Base-by-base conservation (phyloP, 2,888 invertebrate species). In the Cryptosula pallasiana region DNA sequence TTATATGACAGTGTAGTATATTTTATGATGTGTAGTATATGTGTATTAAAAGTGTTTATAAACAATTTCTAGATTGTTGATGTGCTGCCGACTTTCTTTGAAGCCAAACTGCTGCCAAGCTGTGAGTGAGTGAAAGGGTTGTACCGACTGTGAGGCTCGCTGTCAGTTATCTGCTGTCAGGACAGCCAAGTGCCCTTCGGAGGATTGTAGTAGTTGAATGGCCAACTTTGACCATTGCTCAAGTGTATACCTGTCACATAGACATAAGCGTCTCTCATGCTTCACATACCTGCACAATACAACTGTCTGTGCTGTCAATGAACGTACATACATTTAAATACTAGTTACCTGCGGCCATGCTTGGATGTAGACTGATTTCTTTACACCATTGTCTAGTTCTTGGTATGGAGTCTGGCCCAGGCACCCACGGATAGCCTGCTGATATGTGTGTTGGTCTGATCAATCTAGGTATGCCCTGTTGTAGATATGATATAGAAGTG, bases 171-270 rank as follows among this genome's bases (percentile, higher is more conserved):
- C n/a, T n/a, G n/a, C n/a, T n/a, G n/a, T n/a, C n/a, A 25, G 13
- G 63, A 27, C 32, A 63, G 32, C 63, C 63, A 63, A 13, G 63
- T 63, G 13, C 63, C 63, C 27, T 63, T 63, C 16, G 63, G 63
- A 32, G 63, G 63, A 27, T 63, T 63, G 32, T 25, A 27, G n/a
- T 63, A 32, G 32, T 63, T 63, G 63, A 25, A 63, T 27, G 29
- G 32, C 63, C 27, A 63, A 29, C 13, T 2, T 13, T 16, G 16
- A 5, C 63, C 63, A 34, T 32, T 63, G 27, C 63, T 63, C n/a
- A 63, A 32, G 32, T 63, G 63, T 32, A 63, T 63, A 13, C 63
- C 63, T 63, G 32, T 55, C 16, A 55, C 23, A 45, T 9, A 20
- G 45, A 45, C 9, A 45, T 20, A 45, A 13, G 45, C 45, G 20